Conservation (phyloP, 1,140 invertebrate species). For the Lycorma delicatula region DNA sequence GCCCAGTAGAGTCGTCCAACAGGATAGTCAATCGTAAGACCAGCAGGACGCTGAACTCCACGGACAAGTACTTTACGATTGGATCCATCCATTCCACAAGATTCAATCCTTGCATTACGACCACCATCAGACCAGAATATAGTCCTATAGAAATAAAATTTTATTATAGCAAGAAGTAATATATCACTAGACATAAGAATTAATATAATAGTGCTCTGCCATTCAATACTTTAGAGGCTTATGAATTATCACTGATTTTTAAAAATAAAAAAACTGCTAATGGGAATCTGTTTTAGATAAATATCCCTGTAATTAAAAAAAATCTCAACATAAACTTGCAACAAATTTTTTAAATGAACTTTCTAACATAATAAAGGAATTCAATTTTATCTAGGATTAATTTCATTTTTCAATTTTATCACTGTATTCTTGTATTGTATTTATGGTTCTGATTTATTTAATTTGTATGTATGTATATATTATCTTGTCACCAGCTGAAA, state of each 20-base stretch:
- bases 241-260: not conserved
- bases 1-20: constrained; percentile 64
- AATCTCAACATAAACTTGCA: no score
- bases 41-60: constrained; percentile 53
- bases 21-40: constrained; percentile 58
- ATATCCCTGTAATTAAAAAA: no score
- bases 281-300: no score
- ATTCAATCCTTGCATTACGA: constrained; percentile 48
- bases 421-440: no score
- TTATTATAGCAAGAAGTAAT: not conserved
- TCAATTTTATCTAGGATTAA: no score
- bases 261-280: no score
- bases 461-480: no score
- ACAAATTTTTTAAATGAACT: no score
- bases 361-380: no score
- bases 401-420: no score
- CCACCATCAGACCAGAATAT: constrained; percentile 85
- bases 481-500: no score
- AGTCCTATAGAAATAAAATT: constrained; percentile 38
- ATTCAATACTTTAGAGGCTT: not conserved
- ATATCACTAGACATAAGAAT: not conserved
- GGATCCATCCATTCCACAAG: constrained; percentile 56
- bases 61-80: constrained; percentile 46
- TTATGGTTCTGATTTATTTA: no score
- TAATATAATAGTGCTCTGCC: not conserved